Conservation (phyloP, 2,797 vertebrate species). For the Triplophysa yarkandensis region DNA sequence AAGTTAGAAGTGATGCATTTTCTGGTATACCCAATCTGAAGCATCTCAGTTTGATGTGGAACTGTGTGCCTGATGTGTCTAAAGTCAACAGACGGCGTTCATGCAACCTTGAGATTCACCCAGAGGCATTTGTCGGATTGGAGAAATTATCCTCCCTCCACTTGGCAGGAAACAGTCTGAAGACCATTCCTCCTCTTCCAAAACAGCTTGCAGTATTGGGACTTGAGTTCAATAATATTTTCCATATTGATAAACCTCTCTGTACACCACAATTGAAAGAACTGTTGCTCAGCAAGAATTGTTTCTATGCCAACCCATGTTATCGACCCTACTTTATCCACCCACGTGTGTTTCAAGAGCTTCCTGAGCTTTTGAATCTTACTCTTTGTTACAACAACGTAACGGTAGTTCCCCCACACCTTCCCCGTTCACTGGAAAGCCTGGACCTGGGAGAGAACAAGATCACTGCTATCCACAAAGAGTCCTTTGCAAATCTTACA, state of each 20-base stretch:
- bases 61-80: slow-evolving; percentile 71
- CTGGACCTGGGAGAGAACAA: slow-evolving; percentile 81
- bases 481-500: slow-evolving; percentile 74
- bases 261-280: slow-evolving; percentile 65
- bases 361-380: slow-evolving; percentile 73
- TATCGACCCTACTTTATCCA: slow-evolving; percentile 66
- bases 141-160: slow-evolving; percentile 68
- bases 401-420: slow-evolving; percentile 70
- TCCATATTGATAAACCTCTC: slow-evolving; percentile 65
- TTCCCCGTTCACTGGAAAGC: slow-evolving; percentile 72
- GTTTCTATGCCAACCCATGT: slow-evolving; percentile 83
- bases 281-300: slow-evolving; percentile 77
- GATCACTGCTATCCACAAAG: slow-evolving; percentile 68
- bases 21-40: slow-evolving; percentile 69
- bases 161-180: slow-evolving; percentile 81
- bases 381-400: slow-evolving; percentile 81
- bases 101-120: slow-evolving; percentile 75
- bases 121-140: slow-evolving; percentile 70
- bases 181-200: slow-evolving; percentile 76
- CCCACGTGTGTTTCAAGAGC: slow-evolving; percentile 68
- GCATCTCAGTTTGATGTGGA: slow-evolving; percentile 74
- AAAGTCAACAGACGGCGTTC: slow-evolving; percentile 56
- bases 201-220: slow-evolving; percentile 68
- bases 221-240: slow-evolving; percentile 77
- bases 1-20: slow-evolving; percentile 65